A percentile compares a stretch with the other conserved stretches of the same genome.
Conservation (phyloP, 2,113 vertebrate species). For the Ceratotherium simum region DNA sequence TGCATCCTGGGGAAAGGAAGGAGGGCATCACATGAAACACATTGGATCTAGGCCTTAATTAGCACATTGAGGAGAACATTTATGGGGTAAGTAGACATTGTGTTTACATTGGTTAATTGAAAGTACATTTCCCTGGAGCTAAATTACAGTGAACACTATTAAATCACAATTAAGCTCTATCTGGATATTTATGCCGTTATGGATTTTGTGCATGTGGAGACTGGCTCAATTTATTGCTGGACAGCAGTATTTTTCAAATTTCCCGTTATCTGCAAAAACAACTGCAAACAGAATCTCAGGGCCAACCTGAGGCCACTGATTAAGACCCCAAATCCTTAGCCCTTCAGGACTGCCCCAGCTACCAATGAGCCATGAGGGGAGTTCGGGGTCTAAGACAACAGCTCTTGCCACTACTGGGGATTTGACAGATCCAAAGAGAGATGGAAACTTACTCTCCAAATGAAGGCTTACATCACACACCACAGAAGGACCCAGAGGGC, state of each 20-base stretch:
- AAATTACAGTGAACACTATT: constrained; percentile 82
- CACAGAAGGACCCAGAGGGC: background rate
- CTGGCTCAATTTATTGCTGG: constrained; percentile 15
- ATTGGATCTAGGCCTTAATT: constrained; percentile 66
- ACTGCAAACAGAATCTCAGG: background rate
- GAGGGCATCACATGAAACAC: background rate
- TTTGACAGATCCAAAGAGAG: background rate
- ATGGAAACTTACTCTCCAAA: background rate
- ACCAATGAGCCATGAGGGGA: accelerated
- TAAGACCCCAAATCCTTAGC: background rate
- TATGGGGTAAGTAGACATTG: constrained; percentile 76
- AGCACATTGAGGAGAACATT: constrained; percentile 79
- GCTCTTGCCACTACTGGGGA: background rate
- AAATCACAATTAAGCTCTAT: constrained; percentile 83
- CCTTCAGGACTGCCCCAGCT: background rate
- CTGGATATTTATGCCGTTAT: constrained; percentile 74
- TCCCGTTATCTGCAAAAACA: constrained; percentile 38
- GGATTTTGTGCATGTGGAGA: constrained; percentile 39
- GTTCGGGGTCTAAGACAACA: background rate
- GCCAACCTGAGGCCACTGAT: background rate
- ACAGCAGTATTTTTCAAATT: constrained; percentile 26
- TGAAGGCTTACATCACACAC: background rate
- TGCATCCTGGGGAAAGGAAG: background rate
- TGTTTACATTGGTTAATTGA: constrained; percentile 85
- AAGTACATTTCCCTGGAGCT: constrained; percentile 81